Evolutionary conservation across 1,140 invertebrate genomes (phyloP), one percentile per base, ranked within the genome.

Genomic region (Drosophila nigromelanica): DNA sequence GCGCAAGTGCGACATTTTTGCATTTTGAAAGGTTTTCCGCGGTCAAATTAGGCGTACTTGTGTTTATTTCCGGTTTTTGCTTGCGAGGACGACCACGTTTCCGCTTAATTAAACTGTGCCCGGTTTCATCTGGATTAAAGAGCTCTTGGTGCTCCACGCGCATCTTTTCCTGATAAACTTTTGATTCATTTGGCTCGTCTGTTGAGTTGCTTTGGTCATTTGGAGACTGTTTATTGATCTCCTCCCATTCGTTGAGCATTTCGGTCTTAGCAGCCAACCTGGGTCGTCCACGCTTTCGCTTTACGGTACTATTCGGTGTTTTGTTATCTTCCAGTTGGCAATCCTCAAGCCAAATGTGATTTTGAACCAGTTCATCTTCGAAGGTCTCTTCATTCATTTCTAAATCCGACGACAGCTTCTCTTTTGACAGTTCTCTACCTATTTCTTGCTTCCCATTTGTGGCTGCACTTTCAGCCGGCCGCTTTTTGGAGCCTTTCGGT

Each of bases 81-180:
- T 58, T 72, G 43, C 39, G 27, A 1, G 69, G 69, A 18, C 69
- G 52, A 6, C 69, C 69, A 4, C 47, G 66, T 37, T 68, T 68
- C n/a, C 56, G 60, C 45, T 60, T 68, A 5, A 42, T 50, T 5
- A n/a, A 14, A n/a, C 11, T 8, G 18, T 33, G 18, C 8, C 1
- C 5, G 3, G 33, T n/a, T n/a, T 33, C 11, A 14, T 42, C 12
- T 0, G 39, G n/a, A 40, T 43, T 48, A 5, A 45, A 12, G 2
- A 0, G 14, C 14, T 63, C 39, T 5, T 11, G 30, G 8, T 11
- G 14, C 11, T 62, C 27, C 7, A 12, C 6, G 7, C 8, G 15
- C 3, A 10, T n/a, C 4, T 35, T 14, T 1, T 35, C 30, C 10
- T 18, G 0, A 5, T 5, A 1, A 27, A 5, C 27, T 40, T 5